Evolutionary conservation across 2,888 invertebrate genomes (phyloP).

Genomic region (Pterostichus niger): DNA sequence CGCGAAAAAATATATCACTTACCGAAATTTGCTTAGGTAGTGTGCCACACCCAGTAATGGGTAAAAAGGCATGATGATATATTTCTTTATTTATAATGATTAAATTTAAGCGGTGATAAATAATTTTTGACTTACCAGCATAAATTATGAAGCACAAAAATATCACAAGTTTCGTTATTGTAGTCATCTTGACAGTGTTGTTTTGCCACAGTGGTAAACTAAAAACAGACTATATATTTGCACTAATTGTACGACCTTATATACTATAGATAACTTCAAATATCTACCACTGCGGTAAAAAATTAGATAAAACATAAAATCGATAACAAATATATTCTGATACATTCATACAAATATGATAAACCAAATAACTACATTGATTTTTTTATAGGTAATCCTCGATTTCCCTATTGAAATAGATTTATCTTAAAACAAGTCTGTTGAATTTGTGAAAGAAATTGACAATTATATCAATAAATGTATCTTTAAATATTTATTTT

Average conservation of each 20-base stretch:
- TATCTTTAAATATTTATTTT: too few relatives aligned
- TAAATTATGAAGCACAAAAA: neutral
- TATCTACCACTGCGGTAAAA: neutral
- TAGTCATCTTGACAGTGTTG: neutral
- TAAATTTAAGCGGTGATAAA: too few relatives aligned
- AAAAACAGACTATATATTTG: neutral
- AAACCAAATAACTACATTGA: neutral
- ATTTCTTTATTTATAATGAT: neutral
- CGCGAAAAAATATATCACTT: too few relatives aligned
- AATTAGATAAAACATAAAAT: neutral
- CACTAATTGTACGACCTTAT: neutral
- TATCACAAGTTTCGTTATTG: neutral
- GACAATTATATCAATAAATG: too few relatives aligned
- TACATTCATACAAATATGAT: neutral
- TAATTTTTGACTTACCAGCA: neutral
- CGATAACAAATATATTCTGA: neutral
- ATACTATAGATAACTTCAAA: neutral
- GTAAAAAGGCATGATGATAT: too few relatives aligned
- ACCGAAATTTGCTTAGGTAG: too few relatives aligned
- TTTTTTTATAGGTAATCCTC: too few relatives aligned
- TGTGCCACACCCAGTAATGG: too few relatives aligned
- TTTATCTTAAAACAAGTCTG: too few relatives aligned
- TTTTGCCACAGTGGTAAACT: neutral
- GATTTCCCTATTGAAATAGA: too few relatives aligned
- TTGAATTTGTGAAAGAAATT: too few relatives aligned